Evolutionary conservation across 1,140 invertebrate genomes (phyloP), one percentile per base, ranked within the genome.

Genomic region (Euwallacea similis): DNA sequence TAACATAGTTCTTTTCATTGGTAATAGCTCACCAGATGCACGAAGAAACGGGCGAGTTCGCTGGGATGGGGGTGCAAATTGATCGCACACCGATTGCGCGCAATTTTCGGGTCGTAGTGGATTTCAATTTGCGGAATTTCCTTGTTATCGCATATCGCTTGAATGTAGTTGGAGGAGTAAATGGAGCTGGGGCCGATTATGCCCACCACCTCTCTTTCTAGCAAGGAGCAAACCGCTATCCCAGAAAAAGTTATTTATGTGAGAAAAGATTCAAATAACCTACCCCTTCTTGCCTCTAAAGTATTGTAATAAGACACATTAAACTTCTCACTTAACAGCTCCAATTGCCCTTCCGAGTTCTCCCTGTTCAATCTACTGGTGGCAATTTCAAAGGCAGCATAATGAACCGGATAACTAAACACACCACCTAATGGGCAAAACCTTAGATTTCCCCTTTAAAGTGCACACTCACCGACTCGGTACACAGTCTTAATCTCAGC

Each of bases 71-170:
- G 95, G 85, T 93, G 92, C 41, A 98, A 79, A 84, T 96, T 97
- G 33, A 97, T 84, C 4, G 88, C 85, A 64, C 82, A 85, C 80
- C 88, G 88, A 76, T 90, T 86, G 77, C 88, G 77, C 74, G 83
- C 76, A 79, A 86, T 78, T 80, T 81, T 77, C 44, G 87, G 82
- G 83, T 90, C 89, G 85, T 87, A 91, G 66, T 90, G 71, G 0
- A 87, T 88, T 75, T 92, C 87, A 62, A 97, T 85, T 77, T 96
- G 93, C 0, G 96, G 95, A 54, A 98, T 88, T 83, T 96, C 93
- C 77, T 95, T 87, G 21, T 87, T 87, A 80, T 97, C 94, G 75
- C 93, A 95, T 44, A 97, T 90, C 8, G 91, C 93, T 81, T 95
- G 91, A 11, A 97, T 89, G 79, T 94, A 90, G 43, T 85, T 83